Conservation (phyloP, 1,140 invertebrate genomes). For the Drosophila albomicans region DNA sequence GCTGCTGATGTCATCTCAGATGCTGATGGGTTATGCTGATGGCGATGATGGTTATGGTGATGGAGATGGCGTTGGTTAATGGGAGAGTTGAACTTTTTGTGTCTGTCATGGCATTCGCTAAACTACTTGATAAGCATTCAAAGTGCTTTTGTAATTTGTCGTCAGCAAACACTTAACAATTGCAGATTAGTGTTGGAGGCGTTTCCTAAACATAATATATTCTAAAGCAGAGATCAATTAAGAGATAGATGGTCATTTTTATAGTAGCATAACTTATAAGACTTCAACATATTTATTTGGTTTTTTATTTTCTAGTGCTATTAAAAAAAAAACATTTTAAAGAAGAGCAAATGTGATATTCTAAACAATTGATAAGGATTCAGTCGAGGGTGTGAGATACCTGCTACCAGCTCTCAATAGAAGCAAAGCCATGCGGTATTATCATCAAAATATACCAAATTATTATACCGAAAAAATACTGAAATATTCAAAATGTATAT, state of each 20-base stretch:
- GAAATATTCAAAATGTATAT: too few species aligned
- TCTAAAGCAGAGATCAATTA: not conserved
- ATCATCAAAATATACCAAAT: too few species aligned
- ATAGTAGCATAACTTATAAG: too few species aligned
- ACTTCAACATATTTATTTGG: too few species aligned
- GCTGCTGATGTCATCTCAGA: conserved; percentile 45
- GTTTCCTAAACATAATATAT: not conserved
- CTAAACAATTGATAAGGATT: too few species aligned
- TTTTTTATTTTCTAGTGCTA: too few species aligned
- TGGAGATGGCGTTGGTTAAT: not conserved
- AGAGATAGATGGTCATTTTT: not conserved
- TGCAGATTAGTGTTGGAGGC: not conserved
- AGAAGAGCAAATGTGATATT: too few species aligned
- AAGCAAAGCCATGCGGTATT: too few species aligned
- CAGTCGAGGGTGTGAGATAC: too few species aligned
- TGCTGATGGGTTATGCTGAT: not conserved
- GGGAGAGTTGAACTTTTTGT: conserved; percentile 28
- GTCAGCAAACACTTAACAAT: conserved; percentile 15
- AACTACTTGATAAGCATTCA: conserved; percentile 3
- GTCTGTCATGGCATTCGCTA: conserved; percentile 18
- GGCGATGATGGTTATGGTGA: not conserved
- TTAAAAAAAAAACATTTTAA: too few species aligned
- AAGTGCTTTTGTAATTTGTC: conserved; percentile 13
- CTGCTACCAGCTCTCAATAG: too few species aligned
- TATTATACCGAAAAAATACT: too few species aligned